Evolutionary conservation across 2,888 invertebrate species (phyloP), one percentile per base, ranked within the genome.

Genomic region (Synanthedon andrenaeformis): DNA sequence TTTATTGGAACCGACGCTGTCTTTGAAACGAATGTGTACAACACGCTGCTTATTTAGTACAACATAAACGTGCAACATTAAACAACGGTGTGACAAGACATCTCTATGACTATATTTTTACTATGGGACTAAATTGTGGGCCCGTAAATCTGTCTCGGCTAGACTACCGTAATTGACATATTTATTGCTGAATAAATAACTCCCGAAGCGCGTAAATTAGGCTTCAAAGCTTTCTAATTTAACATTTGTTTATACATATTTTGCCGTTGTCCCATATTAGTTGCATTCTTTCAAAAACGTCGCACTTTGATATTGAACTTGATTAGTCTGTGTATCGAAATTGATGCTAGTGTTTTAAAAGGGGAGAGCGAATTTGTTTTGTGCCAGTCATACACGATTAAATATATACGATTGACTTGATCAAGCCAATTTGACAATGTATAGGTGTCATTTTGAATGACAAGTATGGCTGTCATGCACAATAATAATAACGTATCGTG

Each of bases 151-250:
- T 67, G 65, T 70, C 74, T 52, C 55, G 65, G 54, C 68, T 67
- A 66, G 71, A 62, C 66, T 65, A 63, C 69, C 62, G 69, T 78
- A 78, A 78, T 78, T 78, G 77, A 76, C 76, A 71, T 76, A 71
- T 78, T 77, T 78, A 78, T 78, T 71, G 69, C 74, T 57, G 66
- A 69, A 72, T 74, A 77, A 77, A 77, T 77, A 75, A 74, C 69
- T 64, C 65, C 56, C 60, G 67, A 70, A 66, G 63, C 60, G 68
- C 66, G 73, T 75, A 76, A 74, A 75, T 76, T 77, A 71, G 65
- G 65, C 65, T 71, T 62, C 69, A 68, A 67, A 67, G 70, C 69
- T 74, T 72, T 72, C 73, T 70, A 70, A 70, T 63, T 68, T 68
- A 60, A 64, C 64, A 64, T 66, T 69, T 65, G 65, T 62, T 62